Base-by-base conservation (phyloP, 1,140 invertebrate genomes). In the Dendroctonus ponderosae region DNA sequence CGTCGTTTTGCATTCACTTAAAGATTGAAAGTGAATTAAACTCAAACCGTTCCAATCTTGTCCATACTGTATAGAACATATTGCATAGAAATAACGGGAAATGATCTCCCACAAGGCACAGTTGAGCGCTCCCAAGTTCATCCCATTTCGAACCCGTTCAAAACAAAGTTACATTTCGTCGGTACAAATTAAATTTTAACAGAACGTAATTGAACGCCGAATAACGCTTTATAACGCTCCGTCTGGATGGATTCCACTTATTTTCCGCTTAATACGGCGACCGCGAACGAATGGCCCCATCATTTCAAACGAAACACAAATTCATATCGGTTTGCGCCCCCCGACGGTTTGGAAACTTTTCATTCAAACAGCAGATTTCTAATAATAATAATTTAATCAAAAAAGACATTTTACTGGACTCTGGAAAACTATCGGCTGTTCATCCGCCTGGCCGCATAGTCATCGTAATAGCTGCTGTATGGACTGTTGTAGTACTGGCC, bases 91-190 rank as follows among this genome's bases (percentile, higher is more conserved):
- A 62, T 62, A 62, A 62, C 59, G 43, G 6, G 52, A 62, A 62
- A 52, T 62, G 38, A 62, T 62, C 39, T 51, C 48, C 59, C 59
- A 52, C 48, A 62, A 62, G 58, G 59, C 50, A 51, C 38, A 49
- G 49, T 62, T 62, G 48, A 51, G 59, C 59, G 59, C 48, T 61
- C 39, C 7, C 54, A 38, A 38, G 6, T 39, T 48, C 43, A 62
- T 62, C 59, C 26, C 59, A 48, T 63, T 63, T 54, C 54, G 15
- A 52, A 54, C 61, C 42, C 64, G 70, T 67, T 72, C 74, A 77
- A 76, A 77, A 77, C 75, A 77, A 77, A 77, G 75, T 77, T 77
- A 77, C 74, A 74, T 75, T 76, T 77, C 75, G 74, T 75, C 75
- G 69, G 73, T 67, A 74, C 75, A 77, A 77, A 77, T 77, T 77